Conservation (phyloP, 2,113 vertebrate species). For the Marmota monax region DNA sequence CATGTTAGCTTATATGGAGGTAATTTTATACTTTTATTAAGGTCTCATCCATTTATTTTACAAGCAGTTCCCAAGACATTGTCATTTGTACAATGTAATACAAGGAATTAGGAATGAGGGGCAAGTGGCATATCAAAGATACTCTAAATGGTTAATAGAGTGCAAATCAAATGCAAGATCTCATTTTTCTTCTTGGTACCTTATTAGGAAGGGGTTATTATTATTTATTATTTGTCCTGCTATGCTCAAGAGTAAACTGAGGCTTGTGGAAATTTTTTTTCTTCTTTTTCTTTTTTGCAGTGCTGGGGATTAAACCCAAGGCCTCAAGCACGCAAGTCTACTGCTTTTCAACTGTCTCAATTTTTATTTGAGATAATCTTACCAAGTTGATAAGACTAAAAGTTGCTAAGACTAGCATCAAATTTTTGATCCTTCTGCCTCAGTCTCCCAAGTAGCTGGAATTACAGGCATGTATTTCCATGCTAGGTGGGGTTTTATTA, state of each 20-base stretch:
- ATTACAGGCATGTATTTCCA: background rate
- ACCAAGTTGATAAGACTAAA: too few species aligned
- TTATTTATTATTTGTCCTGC: background rate
- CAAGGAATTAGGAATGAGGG: background rate
- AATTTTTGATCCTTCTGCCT: too few species aligned
- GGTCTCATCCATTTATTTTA: background rate
- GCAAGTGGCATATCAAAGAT: background rate
- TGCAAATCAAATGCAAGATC: background rate
- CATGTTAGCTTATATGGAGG: background rate
- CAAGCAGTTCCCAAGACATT: background rate
- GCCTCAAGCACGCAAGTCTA: background rate
- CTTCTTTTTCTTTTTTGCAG: background rate
- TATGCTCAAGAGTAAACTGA: background rate
- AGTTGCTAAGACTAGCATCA: too few species aligned
- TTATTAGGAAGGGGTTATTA: background rate
- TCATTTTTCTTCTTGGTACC: conserved; percentile 18
- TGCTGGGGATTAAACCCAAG: background rate
- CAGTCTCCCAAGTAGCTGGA: too few species aligned
- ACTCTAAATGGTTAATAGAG: background rate
- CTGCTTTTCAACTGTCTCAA: too few species aligned
- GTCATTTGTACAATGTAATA: background rate
- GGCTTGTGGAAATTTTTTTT: background rate
- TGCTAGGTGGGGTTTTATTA: background rate
- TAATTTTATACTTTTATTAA: background rate
- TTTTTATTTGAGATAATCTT: too few species aligned